Base-by-base conservation (phyloP, 2,113 vertebrate species). In the Catharus bicknelli region DNA sequence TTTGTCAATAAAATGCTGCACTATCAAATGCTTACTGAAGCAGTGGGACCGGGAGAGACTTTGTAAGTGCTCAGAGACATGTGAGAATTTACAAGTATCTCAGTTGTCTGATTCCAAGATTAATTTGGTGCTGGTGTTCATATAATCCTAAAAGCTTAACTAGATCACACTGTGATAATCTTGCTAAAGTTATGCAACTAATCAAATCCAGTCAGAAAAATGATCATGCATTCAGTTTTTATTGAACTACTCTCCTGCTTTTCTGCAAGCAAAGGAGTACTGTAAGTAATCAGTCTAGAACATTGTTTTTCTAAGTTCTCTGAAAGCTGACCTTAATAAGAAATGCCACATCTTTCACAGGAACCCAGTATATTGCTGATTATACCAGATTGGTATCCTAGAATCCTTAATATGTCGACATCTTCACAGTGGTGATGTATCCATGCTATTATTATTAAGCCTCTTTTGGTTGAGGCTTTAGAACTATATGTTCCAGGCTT, bases 161-260 rank as follows among this genome's bases (percentile, higher is more conserved):
- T 93, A 78, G 87, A 93, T 89, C 72, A 67, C 91, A 88, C 85
- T 95, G 96, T 96, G 95, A 95, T 85, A 96, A 95, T 96, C 93
- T 96, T 93, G 84, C 95, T 94, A 74, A 80, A 97, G 95, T 98
- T 98, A 97, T 97, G 97, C 95, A 97, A 95, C 93, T 96, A 95
- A 96, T 95, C 88, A 95, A 96, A 94, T 88, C 88, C 95, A 94
- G 89, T 95, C 50, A 86, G 72, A 70, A 95, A 93, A 94, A 72
- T 68, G 78, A 96, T 93, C 50, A 75, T 96, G 48, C 92, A 86
- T 92, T 93, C 91, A 81, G 74, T 95, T 97, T 94, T 93, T 96
- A 95, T 92, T 95, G 86, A 97, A 95, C 91, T 95, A 50, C 38
- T 95, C 83, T 94, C 54, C 15, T 94, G 40, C 57, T 97, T 91